A percentile compares a stretch with the other conserved stretches of the same genome.
These are phyloP conservation scores for Xanthia togata DNA, from an alignment of 2,888 invertebrate genomes.

Conservation along the genomic window DNA sequence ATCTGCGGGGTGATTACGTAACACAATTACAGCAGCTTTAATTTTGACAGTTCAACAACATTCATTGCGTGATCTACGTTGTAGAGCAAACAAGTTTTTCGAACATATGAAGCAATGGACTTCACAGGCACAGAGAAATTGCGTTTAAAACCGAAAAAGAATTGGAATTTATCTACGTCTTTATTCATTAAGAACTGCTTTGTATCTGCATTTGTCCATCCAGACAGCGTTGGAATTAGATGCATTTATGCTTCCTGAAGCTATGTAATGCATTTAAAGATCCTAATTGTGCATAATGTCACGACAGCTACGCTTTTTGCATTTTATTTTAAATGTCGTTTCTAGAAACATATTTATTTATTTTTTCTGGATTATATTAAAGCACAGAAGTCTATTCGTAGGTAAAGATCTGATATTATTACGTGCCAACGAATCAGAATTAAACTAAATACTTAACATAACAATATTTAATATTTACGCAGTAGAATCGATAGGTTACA, in stretches of 20 bases:
- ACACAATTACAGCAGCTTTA: too few species aligned
- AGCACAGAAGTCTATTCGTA: neutral
- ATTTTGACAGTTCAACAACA: too few species aligned
- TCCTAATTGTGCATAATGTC: conserved; percentile 1
- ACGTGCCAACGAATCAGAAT: too few species aligned
- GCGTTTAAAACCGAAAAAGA: neutral
- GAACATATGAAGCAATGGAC: too few species aligned
- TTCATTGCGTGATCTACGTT: too few species aligned
- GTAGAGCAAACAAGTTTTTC: too few species aligned
- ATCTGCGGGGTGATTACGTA: neutral
- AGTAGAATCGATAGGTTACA: too few species aligned
- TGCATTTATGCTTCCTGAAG: neutral
- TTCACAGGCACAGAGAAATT: neutral
- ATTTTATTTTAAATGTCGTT: neutral
- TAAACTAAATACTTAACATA: neutral
- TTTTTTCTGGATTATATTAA: neutral
- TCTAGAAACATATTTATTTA: neutral
- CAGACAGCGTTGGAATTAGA: neutral
- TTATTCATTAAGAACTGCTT: neutral
- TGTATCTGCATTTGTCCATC: neutral
- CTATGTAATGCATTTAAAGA: conserved; percentile 10
- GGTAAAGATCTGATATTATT: neutral
- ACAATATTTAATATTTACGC: too few species aligned
- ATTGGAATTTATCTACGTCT: neutral
- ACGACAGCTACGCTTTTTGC: neutral